Conservation (phyloP, 2,888 invertebrate species). For the Nomada goodeniana region DNA sequence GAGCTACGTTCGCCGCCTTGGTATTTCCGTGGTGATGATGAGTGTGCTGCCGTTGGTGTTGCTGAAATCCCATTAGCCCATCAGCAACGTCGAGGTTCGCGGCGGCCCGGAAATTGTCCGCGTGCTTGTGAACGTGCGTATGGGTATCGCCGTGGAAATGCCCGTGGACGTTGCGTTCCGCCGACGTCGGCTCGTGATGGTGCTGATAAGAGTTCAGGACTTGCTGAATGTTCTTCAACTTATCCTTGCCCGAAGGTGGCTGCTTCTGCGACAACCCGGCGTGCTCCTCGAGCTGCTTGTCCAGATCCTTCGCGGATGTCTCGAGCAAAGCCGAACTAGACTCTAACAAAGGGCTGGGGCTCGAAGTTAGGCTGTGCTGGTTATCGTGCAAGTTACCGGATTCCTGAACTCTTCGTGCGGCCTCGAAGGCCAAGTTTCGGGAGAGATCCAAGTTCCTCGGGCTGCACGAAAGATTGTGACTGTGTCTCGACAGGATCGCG, state of each 20-base stretch:
- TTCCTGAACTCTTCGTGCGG: constrained; percentile 72
- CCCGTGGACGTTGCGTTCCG: constrained; percentile 67
- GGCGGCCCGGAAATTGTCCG: constrained; percentile 62
- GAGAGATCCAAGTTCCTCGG: constrained; percentile 72
- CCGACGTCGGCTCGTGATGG: constrained; percentile 68
- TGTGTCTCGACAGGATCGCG: constrained; percentile 63
- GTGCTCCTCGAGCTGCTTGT: constrained; percentile 71
- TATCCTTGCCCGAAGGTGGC: constrained; percentile 63
- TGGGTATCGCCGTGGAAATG: constrained; percentile 72
- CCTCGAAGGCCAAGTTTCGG: constrained; percentile 71
- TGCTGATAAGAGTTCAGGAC: constrained; percentile 73
- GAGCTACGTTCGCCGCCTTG: constrained; percentile 60
- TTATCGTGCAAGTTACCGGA: constrained; percentile 65
- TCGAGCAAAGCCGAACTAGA: constrained; percentile 59
- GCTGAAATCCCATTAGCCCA: constrained; percentile 68
- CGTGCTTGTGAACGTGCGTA: constrained; percentile 70
- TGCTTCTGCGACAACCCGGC: constrained; percentile 61
- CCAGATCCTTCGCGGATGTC: constrained; percentile 62
- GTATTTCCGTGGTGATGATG: constrained; percentile 73
- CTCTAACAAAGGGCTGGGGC: constrained; percentile 72
- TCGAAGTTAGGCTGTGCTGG: constrained; percentile 69
- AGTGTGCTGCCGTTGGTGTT: constrained; percentile 72
- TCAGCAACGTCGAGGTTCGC: constrained; percentile 66
- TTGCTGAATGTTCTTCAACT: constrained; percentile 71
- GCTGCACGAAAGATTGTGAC: constrained; percentile 70